These are phyloP conservation scores for Ammodytes dubius DNA, from an alignment of 2,113 vertebrate genomes.

Conservation along the genomic window DNA sequence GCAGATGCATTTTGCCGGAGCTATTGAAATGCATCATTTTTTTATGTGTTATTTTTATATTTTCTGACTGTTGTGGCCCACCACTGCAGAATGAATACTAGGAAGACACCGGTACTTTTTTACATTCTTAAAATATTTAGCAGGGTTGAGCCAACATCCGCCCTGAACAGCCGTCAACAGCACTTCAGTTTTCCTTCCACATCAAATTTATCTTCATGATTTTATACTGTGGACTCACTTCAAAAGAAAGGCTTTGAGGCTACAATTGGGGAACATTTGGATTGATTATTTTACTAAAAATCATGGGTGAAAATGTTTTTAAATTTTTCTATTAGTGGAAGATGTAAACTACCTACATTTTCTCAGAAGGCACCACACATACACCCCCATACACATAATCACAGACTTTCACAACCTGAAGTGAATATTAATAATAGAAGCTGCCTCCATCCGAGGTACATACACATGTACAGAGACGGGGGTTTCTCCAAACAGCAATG, in stretches of 20 bases:
- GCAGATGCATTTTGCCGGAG: conserved; percentile 27
- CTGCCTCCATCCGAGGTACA: conserved; percentile 37
- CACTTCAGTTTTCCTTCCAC: conserved; percentile 12
- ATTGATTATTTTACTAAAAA: conserved; percentile 2
- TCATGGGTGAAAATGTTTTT: neutral
- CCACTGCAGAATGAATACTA: conserved; percentile 44
- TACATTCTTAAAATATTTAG: conserved; percentile 73
- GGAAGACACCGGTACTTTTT: conserved; percentile 54
- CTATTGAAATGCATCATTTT: conserved; percentile 18
- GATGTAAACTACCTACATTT: neutral
- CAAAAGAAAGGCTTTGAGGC: neutral
- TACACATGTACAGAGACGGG: conserved; percentile 21
- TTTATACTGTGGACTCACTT: conserved; percentile 3
- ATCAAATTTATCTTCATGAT: conserved; percentile 18
- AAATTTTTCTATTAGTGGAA: neutral
- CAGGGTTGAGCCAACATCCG: conserved; percentile 59
- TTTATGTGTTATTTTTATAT: conserved; percentile 33
- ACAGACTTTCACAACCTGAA: conserved; percentile 36
- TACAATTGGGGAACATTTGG: neutral
- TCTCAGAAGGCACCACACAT: neutral
- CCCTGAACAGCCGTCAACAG: conserved; percentile 49
- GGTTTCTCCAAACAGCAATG: conserved; percentile 29
- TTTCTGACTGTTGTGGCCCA: conserved; percentile 27
- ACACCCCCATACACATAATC: conserved; percentile 22
- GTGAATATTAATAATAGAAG: conserved; percentile 65